A percentile compares a stretch with the other conserved stretches of the same genome.
These are phyloP conservation scores for Sarcophilus harrisii DNA, from an alignment of 2,797 vertebrate genomes.

Conservation along the genomic window DNA sequence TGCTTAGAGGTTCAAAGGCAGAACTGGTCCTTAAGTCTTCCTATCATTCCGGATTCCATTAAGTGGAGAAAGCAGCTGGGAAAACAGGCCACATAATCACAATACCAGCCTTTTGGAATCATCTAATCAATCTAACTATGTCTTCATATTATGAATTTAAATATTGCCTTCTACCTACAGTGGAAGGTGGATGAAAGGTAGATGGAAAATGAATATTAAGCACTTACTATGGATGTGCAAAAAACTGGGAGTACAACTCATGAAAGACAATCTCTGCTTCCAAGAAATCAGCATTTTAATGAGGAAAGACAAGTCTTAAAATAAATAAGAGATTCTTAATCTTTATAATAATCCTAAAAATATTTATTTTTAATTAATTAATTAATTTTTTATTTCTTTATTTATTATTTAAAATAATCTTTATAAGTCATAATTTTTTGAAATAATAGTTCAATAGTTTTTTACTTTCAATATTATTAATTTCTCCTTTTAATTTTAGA, in stretches of 20 bases:
- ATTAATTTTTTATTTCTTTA: too few species aligned
- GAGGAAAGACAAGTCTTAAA: not conserved
- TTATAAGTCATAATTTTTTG: too few species aligned
- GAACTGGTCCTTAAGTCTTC: not conserved
- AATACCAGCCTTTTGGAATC: not conserved
- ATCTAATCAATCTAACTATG: not conserved
- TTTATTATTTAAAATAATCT: too few species aligned
- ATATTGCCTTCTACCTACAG: conserved; percentile 22
- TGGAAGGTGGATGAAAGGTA: not conserved
- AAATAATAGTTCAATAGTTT: too few species aligned
- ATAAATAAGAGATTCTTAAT: not conserved
- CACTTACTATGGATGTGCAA: not conserved
- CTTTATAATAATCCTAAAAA: not conserved
- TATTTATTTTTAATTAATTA: too few species aligned
- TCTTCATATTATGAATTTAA: conserved; percentile 50
- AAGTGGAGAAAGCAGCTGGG: not conserved
- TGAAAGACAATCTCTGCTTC: conserved; percentile 1
- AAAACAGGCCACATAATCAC: not conserved
- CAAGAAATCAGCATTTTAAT: not conserved
- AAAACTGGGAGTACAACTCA: not conserved
- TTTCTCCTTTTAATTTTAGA: too few species aligned
- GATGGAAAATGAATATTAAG: not conserved
- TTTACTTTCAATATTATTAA: too few species aligned
- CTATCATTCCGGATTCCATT: not conserved
- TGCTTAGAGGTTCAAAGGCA: not conserved